Conservation (phyloP, 2,113 vertebrate species). For the Burhinus oedicnemus region DNA sequence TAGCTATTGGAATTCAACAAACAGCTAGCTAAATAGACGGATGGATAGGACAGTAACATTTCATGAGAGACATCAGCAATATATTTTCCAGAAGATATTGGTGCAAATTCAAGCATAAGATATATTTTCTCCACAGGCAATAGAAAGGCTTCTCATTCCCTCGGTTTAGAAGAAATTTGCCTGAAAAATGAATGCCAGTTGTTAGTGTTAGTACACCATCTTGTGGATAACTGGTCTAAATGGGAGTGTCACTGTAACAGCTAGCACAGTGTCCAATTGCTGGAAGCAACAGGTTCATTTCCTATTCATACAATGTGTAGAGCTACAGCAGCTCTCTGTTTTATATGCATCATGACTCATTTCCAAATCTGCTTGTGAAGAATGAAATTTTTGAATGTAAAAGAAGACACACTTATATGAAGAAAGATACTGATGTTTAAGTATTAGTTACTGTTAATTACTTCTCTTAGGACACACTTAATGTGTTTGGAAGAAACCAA, state of each 20-base stretch:
- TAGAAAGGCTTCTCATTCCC: not conserved
- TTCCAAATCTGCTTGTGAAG: not conserved
- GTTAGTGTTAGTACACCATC: slow-evolving; percentile 72
- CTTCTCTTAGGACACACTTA: not conserved
- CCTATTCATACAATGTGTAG: not conserved
- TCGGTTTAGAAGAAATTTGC: not conserved
- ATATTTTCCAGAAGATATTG: slow-evolving; percentile 4
- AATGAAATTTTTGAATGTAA: not conserved
- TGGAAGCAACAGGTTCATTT: not conserved
- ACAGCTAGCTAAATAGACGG: not conserved
- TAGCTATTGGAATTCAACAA: slow-evolving; percentile 43
- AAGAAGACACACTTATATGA: not conserved
- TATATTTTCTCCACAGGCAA: slow-evolving; percentile 6
- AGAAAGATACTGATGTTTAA: not conserved
- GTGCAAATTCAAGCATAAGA: not conserved
- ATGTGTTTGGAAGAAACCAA: not conserved
- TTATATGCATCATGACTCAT: not conserved
- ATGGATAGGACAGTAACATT: not conserved
- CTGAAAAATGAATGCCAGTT: not conserved
- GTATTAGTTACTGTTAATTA: not conserved
- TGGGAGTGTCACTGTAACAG: not conserved
- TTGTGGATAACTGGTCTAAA: slow-evolving; percentile 58
- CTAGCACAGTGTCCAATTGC: not conserved
- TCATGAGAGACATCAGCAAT: not conserved
- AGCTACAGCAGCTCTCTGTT: not conserved